Conservation (phyloP, 2,797 vertebrate genomes). For the Dermochelys coriacea region DNA sequence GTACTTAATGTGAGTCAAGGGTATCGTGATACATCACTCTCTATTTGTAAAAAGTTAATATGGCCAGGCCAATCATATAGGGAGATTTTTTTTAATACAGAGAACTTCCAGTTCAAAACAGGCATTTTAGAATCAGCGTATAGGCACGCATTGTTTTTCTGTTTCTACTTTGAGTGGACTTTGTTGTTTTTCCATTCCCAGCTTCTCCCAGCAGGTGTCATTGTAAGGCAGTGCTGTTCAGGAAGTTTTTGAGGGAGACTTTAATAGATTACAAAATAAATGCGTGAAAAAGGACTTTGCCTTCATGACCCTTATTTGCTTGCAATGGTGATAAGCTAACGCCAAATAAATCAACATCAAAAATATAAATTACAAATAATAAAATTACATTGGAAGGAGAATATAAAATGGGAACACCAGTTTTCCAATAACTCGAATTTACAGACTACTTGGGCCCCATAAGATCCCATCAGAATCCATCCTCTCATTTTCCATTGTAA, state of each 20-base stretch:
- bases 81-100: not conserved
- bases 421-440: conserved; percentile 30
- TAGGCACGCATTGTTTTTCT: not conserved
- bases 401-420: not conserved
- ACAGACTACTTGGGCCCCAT: not conserved
- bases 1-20: not conserved
- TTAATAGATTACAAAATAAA: not conserved
- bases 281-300: not conserved
- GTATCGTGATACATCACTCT: not conserved
- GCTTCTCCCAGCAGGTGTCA: conserved; percentile 81
- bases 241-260: not conserved
- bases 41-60: not conserved
- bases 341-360: conserved; percentile 33
- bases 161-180: not conserved
- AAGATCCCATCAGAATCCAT: not conserved
- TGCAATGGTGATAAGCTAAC: not conserved
- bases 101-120: not conserved
- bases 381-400: conserved; percentile 3
- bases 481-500: not conserved
- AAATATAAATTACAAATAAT: not conserved
- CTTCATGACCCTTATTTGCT: conserved; percentile 21
- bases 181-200: conserved; percentile 35
- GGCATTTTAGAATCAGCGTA: not conserved
- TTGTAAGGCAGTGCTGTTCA: conserved; percentile 69
- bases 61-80: not conserved